Evolutionary conservation across 2,113 vertebrate genomes (phyloP).

Genomic region (Tragelaphus buxtoni): DNA sequence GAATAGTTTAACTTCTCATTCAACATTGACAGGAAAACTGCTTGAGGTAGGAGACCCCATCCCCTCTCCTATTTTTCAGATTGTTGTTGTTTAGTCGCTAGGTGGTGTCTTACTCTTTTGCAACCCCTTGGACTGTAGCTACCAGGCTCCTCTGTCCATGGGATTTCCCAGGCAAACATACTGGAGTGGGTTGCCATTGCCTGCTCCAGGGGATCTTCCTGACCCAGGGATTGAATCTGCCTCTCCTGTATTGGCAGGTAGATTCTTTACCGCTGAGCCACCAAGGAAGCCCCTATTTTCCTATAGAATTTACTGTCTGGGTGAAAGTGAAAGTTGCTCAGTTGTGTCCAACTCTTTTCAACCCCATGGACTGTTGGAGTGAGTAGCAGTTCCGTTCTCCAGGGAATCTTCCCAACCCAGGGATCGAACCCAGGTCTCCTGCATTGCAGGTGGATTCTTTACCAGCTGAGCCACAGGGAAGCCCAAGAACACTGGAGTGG

Average conservation of each 20-base stretch:
- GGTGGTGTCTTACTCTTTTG: neutral
- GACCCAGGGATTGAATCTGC: neutral
- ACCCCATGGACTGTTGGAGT: neutral
- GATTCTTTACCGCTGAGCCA: neutral
- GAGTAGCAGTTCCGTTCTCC: neutral
- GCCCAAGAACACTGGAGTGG: neutral
- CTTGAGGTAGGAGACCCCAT: neutral
- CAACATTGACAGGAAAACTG: neutral
- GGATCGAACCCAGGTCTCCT: neutral
- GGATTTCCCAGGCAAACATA: neutral
- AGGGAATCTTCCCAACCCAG: neutral
- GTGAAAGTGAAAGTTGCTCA: neutral
- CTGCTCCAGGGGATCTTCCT: neutral
- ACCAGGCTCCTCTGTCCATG: neutral
- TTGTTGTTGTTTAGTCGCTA: neutral
- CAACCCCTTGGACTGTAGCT: neutral
- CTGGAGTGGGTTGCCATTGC: neutral
- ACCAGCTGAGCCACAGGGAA: neutral
- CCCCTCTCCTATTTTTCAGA: neutral
- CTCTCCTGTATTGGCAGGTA: neutral
- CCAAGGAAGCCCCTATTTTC: neutral
- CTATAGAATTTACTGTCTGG: neutral
- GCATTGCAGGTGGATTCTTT: neutral
- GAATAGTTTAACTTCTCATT: neutral
- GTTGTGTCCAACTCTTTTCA: neutral